Percentiles rank a stretch among this genome's conserved stretches.
These are phyloP conservation scores for Aquatica leii DNA, from an alignment of 2,888 invertebrate species.

Conservation along the genomic window DNA sequence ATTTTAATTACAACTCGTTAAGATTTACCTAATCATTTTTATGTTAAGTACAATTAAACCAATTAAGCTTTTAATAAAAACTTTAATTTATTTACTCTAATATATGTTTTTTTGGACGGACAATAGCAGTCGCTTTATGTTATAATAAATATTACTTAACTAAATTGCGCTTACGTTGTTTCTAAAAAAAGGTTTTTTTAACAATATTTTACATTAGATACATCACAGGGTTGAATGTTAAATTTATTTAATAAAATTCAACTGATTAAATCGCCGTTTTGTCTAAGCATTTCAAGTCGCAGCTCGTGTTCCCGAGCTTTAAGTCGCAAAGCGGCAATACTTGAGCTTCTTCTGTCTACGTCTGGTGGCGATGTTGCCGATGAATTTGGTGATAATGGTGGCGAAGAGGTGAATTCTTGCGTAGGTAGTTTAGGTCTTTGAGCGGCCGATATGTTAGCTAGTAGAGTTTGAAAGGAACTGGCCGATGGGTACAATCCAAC, in stretches of 20 bases:
- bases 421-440: slow-evolving; percentile 66
- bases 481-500: slow-evolving; percentile 67
- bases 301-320: slow-evolving; percentile 92
- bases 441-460: slow-evolving; percentile 79
- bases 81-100: too few relatives aligned
- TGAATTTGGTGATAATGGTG: slow-evolving; percentile 63
- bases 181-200: too few relatives aligned
- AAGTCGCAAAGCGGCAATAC: slow-evolving; percentile 85
- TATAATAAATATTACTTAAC: slow-evolving; percentile 21
- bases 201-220: slow-evolving; percentile 10
- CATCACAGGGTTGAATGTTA: slow-evolving; percentile 30
- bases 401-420: slow-evolving; percentile 64
- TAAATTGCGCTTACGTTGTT: too few relatives aligned
- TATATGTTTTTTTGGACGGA: slow-evolving; percentile 29
- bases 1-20: too few relatives aligned
- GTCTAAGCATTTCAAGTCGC: slow-evolving; percentile 81
- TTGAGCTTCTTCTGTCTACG: slow-evolving; percentile 83
- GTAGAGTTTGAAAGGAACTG: slow-evolving; percentile 83
- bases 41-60: too few relatives aligned
- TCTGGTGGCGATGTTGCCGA: slow-evolving; percentile 65
- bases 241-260: slow-evolving; percentile 60
- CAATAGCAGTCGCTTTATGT: slow-evolving; percentile 19
- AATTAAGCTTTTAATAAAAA: too few relatives aligned
- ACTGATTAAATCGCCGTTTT: slow-evolving; percentile 82
- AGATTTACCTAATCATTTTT: too few relatives aligned